A percentile compares a stretch with the other conserved stretches of the same genome.
Conservation (phyloP, 2,113 vertebrate species). For the Anarhynchus alexandrinus region DNA sequence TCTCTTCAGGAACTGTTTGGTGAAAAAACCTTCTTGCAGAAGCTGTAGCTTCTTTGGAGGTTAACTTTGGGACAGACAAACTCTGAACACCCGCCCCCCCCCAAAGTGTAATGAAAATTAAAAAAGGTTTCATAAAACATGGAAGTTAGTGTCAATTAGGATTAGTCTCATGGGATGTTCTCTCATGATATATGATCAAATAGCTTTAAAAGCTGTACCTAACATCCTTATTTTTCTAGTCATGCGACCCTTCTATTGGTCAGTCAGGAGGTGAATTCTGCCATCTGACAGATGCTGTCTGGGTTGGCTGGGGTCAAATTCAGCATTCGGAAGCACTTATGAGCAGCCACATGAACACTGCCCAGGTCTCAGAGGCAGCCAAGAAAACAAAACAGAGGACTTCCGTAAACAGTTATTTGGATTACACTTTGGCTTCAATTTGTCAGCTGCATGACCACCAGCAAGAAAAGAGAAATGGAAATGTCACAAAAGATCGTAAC, state of each 20-base stretch:
- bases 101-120: neutral
- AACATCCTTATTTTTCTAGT: neutral
- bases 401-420: neutral
- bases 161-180: neutral
- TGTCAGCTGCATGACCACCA: constrained; percentile 19
- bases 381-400: neutral
- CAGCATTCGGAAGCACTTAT: neutral
- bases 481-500: constrained; percentile 13
- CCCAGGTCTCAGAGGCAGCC: neutral
- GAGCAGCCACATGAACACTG: neutral
- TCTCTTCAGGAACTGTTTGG: neutral
- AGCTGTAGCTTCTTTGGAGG: neutral
- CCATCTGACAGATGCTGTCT: neutral
- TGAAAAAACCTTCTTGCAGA: neutral
- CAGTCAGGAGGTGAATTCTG: neutral
- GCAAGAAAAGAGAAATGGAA: neutral
- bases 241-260: neutral
- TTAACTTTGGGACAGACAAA: neutral
- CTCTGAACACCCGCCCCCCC: neutral
- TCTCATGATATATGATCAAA: neutral
- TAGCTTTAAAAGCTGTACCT: neutral
- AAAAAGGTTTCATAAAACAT: neutral
- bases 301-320: neutral
- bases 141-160: neutral
- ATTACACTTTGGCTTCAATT: constrained; percentile 1